Conservation (phyloP, 2,113 vertebrate species). For the Camelus dromedarius region DNA sequence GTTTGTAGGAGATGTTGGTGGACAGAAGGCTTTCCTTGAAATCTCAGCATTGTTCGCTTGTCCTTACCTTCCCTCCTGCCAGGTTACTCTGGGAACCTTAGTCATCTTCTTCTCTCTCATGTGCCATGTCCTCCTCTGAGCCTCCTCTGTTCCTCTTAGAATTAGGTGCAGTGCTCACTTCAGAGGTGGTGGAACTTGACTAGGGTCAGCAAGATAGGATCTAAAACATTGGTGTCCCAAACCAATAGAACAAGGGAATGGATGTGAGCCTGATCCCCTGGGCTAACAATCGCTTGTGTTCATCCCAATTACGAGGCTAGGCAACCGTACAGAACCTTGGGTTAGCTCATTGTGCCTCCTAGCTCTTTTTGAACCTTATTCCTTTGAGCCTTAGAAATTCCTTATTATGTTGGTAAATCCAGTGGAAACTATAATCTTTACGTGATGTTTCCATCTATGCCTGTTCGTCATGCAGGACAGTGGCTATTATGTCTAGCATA, state of each 20-base stretch:
- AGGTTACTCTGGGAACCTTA: not conserved
- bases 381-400: not conserved
- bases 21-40: not conserved
- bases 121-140: not conserved
- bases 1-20: not conserved
- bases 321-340: not conserved
- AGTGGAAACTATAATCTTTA: not conserved
- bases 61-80: too few relatives aligned
- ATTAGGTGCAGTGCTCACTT: not conserved
- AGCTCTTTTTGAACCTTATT: not conserved
- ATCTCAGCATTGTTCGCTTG: not conserved
- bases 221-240: not conserved
- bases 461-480: not conserved
- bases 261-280: not conserved
- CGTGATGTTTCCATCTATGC: not conserved
- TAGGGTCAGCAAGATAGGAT: not conserved
- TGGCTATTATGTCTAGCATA: not conserved
- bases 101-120: not conserved
- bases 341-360: not conserved
- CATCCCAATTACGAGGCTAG: not conserved
- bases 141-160: not conserved
- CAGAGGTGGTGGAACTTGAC: not conserved
- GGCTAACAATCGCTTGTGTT: not conserved
- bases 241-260: not conserved
- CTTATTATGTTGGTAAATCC: not conserved